A percentile compares a stretch with the other conserved stretches of the same genome.
These are phyloP conservation scores for Buathra laborator DNA, from an alignment of 2,888 invertebrate genomes.

Conservation along the genomic window DNA sequence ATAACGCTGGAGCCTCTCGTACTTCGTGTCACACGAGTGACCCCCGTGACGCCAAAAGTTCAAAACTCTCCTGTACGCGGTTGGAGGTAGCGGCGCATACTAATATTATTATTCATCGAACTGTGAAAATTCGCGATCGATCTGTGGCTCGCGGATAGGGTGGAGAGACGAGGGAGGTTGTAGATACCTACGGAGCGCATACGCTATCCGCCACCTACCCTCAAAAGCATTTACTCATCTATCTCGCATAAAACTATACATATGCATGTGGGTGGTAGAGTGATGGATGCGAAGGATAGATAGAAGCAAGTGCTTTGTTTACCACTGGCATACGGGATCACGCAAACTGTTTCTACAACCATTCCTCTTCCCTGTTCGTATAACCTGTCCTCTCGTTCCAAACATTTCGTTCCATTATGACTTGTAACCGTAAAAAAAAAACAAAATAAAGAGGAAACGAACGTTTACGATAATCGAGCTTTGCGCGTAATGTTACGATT, in stretches of 20 bases:
- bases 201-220: constrained; percentile 49
- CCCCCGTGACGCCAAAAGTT: neutral
- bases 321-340: constrained; percentile 71
- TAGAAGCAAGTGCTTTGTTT: constrained; percentile 77
- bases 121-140: neutral
- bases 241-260: constrained; percentile 42
- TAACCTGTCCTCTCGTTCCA: neutral
- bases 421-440: neutral
- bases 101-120: neutral
- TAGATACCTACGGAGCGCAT: neutral
- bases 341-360: constrained; percentile 67
- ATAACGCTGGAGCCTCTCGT: neutral
- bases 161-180: neutral
- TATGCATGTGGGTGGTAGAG: constrained; percentile 58
- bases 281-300: constrained; percentile 75
- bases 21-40: neutral
- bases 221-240: constrained; percentile 48
- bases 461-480: neutral
- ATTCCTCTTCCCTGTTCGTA: constrained; percentile 42
- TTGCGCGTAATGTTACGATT: neutral
- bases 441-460: neutral
- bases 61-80: neutral
- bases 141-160: neutral
- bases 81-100: neutral
- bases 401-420: constrained; percentile 2